Base-by-base conservation (phyloP, 2,797 vertebrate genomes). In the Paguma larvata region DNA sequence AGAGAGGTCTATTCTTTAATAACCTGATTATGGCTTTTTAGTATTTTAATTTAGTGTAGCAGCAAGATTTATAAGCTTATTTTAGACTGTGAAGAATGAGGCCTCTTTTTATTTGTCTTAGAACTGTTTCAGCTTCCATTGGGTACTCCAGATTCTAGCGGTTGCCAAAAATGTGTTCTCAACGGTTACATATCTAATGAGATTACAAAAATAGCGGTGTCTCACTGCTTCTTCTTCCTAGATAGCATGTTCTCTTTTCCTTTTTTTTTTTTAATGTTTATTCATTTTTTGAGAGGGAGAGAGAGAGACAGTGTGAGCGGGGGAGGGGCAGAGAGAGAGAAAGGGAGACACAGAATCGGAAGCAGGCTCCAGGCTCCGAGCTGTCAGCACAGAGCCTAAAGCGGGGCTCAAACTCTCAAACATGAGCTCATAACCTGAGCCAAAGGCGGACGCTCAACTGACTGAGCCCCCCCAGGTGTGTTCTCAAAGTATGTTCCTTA, bases 31-130 rank as follows among this genome's bases (percentile, higher is more conserved):
- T 30, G 11, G 18, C 6, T 84, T 90, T 94, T 25, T 27, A 32
- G 73, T 48, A 48, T 72, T 80, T 85, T 88, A 48, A 70, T 78
- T 91, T 67, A 67, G 51, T 23, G 8, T 15, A 53, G n/a, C 27
- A 34, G 27, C n/a, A 77, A 59, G 53, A 14, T 73, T 90, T 46
- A 46, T 68, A 34, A 88, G 73, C 27, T 93, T 94, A 15, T 25
- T 86, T 86, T 67, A 46, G 68, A 56, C 44, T 87, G 30, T 63
- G 16, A 96, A 80, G 56, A 90, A 72, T 30, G 70, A 94, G 38
- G 82, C 16, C 56, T 96, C 68, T 51, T 46, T 80, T 80, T 65
- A 90, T 79, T 65, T 89, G 80, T 77, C 34, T 94, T 84, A 53
- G 83, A 94, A 80, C 41, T 79, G 27, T 18, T 41, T 75, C n/a